These are phyloP conservation scores for Venustaconcha ellipsiformis DNA, from an alignment of 1,140 invertebrate species.

Conservation along the genomic window DNA sequence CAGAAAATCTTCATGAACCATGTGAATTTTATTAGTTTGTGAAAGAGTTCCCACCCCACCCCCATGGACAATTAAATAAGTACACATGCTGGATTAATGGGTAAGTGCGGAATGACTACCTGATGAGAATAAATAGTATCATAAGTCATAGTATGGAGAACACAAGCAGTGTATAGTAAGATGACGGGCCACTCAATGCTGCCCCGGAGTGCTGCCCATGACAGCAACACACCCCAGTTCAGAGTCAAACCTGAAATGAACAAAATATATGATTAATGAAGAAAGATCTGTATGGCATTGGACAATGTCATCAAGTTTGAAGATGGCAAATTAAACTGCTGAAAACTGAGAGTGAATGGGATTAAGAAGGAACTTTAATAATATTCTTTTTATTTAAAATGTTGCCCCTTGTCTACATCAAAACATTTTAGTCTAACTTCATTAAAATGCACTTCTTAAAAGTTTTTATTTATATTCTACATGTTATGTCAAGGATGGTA, in stretches of 20 bases:
- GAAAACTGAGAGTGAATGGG: neutral
- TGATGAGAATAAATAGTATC: conserved; percentile 99
- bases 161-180: conserved; percentile 88
- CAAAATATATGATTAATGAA: neutral
- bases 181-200: conserved; percentile 73
- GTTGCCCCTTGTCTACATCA: too few species aligned
- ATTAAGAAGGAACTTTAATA: neutral
- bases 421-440: too few species aligned
- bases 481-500: too few species aligned
- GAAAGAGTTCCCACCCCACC: conserved; percentile 81
- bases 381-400: too few species aligned
- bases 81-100: conserved; percentile 73
- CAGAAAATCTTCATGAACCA: too few species aligned
- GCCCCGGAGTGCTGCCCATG: conserved; percentile 81
- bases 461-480: too few species aligned
- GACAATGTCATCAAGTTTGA: too few species aligned
- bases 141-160: conserved; percentile 96
- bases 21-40: too few species aligned
- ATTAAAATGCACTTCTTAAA: too few species aligned
- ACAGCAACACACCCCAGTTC: conserved; percentile 96
- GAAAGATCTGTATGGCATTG: too few species aligned
- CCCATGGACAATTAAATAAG: conserved; percentile 97
- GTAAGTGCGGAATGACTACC: conserved; percentile 41
- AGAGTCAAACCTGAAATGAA: conserved; percentile 76
- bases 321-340: too few species aligned